Percentiles rank a stretch among this genome's conserved stretches.
These are phyloP conservation scores for Zaprionus africanus DNA, from an alignment of 1,140 invertebrate species.

Conservation along the genomic window DNA sequence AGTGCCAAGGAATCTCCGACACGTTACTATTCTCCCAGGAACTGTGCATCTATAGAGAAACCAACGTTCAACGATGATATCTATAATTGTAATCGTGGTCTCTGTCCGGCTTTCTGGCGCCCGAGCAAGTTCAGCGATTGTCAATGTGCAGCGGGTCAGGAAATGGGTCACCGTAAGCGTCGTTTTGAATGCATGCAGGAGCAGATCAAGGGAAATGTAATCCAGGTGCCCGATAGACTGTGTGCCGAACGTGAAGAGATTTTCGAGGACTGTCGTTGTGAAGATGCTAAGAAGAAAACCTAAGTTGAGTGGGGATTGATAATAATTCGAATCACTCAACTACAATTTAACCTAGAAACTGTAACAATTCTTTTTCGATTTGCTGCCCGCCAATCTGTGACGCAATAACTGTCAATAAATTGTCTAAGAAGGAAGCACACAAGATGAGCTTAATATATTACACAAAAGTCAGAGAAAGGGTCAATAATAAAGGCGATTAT, in stretches of 20 bases:
- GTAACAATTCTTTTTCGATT: neutral
- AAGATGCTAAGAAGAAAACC: neutral
- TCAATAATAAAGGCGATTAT: conserved; percentile 54
- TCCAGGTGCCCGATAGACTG: conserved; percentile 84
- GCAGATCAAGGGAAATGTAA: conserved; percentile 84
- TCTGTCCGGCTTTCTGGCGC: conserved; percentile 87
- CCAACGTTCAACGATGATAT: conserved; percentile 85
- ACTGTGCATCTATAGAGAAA: conserved; percentile 87
- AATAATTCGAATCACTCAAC: neutral
- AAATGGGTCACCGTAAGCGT: conserved; percentile 87
- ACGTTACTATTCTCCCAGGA: conserved; percentile 87
- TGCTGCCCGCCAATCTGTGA: conserved; percentile 2
- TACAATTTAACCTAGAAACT: neutral
- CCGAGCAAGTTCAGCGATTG: conserved; percentile 75
- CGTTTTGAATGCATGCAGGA: conserved; percentile 86
- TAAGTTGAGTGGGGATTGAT: neutral
- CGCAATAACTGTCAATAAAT: conserved; percentile 13
- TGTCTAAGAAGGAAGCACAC: neutral
- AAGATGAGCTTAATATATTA: conserved; percentile 26
- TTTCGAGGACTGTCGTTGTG: conserved; percentile 62
- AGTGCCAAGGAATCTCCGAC: conserved; percentile 86
- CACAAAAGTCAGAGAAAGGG: conserved; percentile 41
- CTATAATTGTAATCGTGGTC: conserved; percentile 88
- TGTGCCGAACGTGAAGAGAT: conserved; percentile 77
- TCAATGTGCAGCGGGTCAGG: conserved; percentile 86